Evolutionary conservation across 2,797 vertebrate genomes (phyloP).

Genomic region (Oreochromis grahami): DNA sequence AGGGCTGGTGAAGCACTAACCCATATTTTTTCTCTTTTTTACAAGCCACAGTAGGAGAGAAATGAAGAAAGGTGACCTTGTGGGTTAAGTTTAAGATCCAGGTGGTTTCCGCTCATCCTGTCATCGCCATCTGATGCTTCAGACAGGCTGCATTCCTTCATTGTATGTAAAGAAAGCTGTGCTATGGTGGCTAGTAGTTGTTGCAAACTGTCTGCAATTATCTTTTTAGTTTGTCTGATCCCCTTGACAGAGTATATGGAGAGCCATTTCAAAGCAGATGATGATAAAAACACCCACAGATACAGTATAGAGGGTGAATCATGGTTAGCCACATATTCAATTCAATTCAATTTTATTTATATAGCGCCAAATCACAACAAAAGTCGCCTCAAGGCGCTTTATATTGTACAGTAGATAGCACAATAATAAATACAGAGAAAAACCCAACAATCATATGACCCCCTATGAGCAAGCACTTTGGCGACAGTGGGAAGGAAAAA

Average conservation of each 20-base stretch:
- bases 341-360: too few species aligned
- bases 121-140: slow-evolving; percentile 29
- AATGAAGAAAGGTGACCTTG: slow-evolving; percentile 47
- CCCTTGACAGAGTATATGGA: neutral
- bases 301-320: neutral
- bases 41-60: neutral
- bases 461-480: too few species aligned
- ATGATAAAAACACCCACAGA: neutral
- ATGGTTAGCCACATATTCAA: rapidly evolving
- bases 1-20: slow-evolving; percentile 22
- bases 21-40: neutral
- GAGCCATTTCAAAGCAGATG: neutral
- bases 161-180: slow-evolving; percentile 8
- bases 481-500: too few species aligned
- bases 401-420: too few species aligned
- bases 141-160: slow-evolving; percentile 41
- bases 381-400: too few species aligned
- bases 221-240: slow-evolving; percentile 17
- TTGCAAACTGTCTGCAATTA: slow-evolving; percentile 18
- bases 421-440: too few species aligned
- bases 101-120: slow-evolving; percentile 57
- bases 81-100: slow-evolving; percentile 51
- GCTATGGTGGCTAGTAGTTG: neutral
- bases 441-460: too few species aligned
- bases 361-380: too few species aligned